These are phyloP conservation scores for Rynchops niger DNA, from an alignment of 2,113 vertebrate genomes.

Conservation along the genomic window DNA sequence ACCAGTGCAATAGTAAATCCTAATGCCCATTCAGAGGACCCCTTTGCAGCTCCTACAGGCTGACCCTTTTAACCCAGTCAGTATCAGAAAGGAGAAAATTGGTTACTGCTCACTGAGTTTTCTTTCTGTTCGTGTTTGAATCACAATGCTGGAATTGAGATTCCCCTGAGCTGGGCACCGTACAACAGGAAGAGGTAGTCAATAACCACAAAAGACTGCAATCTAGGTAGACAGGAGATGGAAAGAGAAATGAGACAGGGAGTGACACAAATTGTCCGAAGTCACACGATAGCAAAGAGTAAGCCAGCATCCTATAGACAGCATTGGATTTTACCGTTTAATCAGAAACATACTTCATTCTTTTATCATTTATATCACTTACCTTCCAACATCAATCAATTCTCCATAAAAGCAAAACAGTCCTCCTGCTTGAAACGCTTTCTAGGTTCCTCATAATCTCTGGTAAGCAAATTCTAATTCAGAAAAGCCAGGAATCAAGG, in stretches of 20 bases:
- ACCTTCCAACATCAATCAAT: conserved; percentile 26
- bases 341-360: neutral
- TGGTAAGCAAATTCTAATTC: neutral
- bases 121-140: neutral
- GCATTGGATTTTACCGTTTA: neutral
- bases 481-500: neutral
- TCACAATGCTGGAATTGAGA: neutral
- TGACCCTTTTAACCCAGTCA: neutral
- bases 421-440: neutral
- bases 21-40: neutral
- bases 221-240: neutral
- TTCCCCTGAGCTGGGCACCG: neutral
- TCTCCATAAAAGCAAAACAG: conserved; percentile 23
- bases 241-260: neutral
- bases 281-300: neutral
- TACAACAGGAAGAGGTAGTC: neutral
- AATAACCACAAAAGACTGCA: neutral
- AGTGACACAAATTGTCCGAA: neutral
- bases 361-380: conserved; percentile 33
- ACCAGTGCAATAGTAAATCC: neutral
- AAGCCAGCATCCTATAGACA: neutral
- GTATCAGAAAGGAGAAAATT: neutral
- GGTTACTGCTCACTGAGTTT: neutral
- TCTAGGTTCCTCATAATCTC: neutral
- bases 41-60: neutral